Evolutionary conservation across 92 coral and sea anemone species (phyloP).

Genomic region (Hydrozoanthus gracilis): DNA sequence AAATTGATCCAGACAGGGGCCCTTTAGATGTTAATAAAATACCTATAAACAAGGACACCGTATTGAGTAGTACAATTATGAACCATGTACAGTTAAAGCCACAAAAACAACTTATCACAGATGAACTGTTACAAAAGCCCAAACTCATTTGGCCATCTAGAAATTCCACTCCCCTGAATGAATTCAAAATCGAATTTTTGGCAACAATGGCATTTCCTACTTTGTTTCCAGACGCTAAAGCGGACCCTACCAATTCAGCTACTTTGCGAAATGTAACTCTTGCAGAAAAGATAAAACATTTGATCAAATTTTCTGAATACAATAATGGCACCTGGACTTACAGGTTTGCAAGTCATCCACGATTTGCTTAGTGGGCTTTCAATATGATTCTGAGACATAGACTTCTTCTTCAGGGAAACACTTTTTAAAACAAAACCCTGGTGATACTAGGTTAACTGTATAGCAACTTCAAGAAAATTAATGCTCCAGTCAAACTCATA

Average conservation of each 20-base stretch:
- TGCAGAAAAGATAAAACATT: conserved; percentile 55
- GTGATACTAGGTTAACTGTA: conserved; percentile 35
- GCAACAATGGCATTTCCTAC: conserved; percentile 3
- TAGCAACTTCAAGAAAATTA: conserved; percentile 45
- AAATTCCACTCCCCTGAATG: not conserved
- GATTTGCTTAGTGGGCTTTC: conserved; percentile 67
- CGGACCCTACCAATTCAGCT: conserved; percentile 58
- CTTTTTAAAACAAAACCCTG: conserved; percentile 35
- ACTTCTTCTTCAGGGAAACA: conserved; percentile 36
- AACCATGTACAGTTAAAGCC: conserved; percentile 21
- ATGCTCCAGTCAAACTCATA: conserved; percentile 49
- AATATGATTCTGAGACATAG: conserved; percentile 64
- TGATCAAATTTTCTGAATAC: conserved; percentile 60
- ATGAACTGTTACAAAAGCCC: not conserved
- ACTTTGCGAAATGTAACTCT: conserved; percentile 49
- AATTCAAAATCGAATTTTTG: not conserved
- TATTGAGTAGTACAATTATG: conserved; percentile 39
- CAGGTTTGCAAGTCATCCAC: conserved; percentile 68
- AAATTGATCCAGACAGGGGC: conserved; percentile 28
- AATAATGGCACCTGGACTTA: conserved; percentile 56
- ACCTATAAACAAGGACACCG: conserved; percentile 45
- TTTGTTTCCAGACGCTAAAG: conserved; percentile 50
- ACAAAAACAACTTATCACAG: conserved; percentile 3
- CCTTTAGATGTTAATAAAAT: conserved; percentile 48
- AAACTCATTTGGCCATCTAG: not conserved